Conservation (phyloP, 2,113 vertebrate genomes). For the Melanocharis versteri region DNA sequence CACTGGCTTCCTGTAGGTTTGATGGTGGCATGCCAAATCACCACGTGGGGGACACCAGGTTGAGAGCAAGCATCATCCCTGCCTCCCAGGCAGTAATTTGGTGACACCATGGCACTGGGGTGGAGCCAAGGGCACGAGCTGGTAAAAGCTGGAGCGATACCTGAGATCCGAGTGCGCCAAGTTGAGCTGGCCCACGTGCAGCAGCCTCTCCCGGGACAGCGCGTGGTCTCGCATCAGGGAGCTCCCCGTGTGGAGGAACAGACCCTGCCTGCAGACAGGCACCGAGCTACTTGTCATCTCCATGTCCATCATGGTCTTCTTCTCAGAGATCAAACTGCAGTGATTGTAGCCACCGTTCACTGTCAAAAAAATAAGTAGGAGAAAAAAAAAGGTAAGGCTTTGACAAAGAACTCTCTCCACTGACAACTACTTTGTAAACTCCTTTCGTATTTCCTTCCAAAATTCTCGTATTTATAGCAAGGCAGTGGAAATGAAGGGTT, state of each 20-base stretch:
- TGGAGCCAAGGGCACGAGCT: background rate
- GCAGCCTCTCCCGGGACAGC: constrained; percentile 74
- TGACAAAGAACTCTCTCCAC: background rate
- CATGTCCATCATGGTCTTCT: constrained; percentile 75
- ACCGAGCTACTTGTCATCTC: constrained; percentile 68
- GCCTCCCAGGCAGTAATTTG: background rate
- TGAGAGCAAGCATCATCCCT: background rate
- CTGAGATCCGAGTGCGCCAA: constrained; percentile 75
- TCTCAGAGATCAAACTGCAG: constrained; percentile 76
- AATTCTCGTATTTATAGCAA: background rate
- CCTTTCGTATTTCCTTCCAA: background rate
- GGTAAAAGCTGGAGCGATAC: constrained; percentile 41
- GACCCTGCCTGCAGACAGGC: constrained; percentile 77
- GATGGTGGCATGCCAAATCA: background rate
- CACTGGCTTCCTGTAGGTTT: background rate
- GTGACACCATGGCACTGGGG: background rate
- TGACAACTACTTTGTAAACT: background rate
- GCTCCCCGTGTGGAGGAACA: constrained; percentile 71
- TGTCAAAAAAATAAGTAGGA: constrained; percentile 5
- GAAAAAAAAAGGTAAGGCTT: background rate
- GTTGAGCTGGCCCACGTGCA: constrained; percentile 73
- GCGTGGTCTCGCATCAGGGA: constrained; percentile 71
- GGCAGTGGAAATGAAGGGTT: background rate
- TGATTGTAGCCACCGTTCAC: constrained; percentile 75
- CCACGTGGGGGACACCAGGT: background rate